Conservation (phyloP, 2,113 vertebrate genomes). For the rat (Rattus norvegicus) region GRCr8 NC_086022.1:128930501-128931000, state of each 20-base stretch:
- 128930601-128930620: not conserved
- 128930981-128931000: not conserved
- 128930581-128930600: not conserved
- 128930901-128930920: not conserved
- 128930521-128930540: not conserved
- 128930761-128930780: too few species aligned
- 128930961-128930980: not conserved
- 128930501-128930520: not conserved
- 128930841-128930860: not conserved
- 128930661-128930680: not conserved
- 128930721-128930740: not conserved
- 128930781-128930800: not conserved
- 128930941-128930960: not conserved
- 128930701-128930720: rapidly evolving
- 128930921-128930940: not conserved
- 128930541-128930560: not conserved
- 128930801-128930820: not conserved
- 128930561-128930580: not conserved
- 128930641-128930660: not conserved
- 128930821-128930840: not conserved
- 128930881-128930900: not conserved
- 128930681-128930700: rapidly evolving
- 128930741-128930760: not conserved
- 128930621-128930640: not conserved
- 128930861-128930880: not conserved